Percentiles rank a stretch among this genome's conserved stretches.
These are phyloP conservation scores for Polypterus senegalus DNA, from an alignment of 2,113 vertebrate genomes.

Conservation along the genomic window DNA sequence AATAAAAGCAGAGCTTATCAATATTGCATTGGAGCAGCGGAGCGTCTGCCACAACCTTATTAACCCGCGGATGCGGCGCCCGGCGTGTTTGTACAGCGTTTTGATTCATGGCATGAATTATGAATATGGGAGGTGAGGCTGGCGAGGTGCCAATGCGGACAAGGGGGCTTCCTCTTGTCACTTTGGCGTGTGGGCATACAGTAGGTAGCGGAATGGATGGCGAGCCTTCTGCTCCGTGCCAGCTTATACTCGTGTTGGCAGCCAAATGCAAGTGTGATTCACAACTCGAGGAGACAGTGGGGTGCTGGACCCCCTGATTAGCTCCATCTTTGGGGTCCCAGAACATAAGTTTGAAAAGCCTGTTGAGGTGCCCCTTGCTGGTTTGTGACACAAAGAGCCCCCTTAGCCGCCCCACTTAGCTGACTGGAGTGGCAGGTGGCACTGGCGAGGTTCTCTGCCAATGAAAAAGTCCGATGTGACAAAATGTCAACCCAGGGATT, in stretches of 20 bases:
- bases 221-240: conserved; percentile 15
- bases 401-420: too few species aligned
- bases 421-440: too few species aligned
- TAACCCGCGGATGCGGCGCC: conserved; percentile 1
- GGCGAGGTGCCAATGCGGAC: neutral
- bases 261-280: neutral
- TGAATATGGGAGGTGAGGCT: neutral
- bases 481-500: too few species aligned
- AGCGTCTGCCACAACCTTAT: conserved; percentile 5
- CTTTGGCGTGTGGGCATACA: neutral
- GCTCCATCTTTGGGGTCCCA: too few species aligned
- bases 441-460: too few species aligned
- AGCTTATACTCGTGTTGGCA: neutral
- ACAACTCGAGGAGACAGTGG: too few species aligned
- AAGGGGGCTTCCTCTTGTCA: neutral
- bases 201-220: neutral
- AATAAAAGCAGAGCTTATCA: conserved; percentile 1
- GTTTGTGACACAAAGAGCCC: too few species aligned
- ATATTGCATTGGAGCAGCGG: neutral
- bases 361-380: too few species aligned
- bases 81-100: conserved; percentile 1
- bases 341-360: too few species aligned
- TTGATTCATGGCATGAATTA: conserved; percentile 1
- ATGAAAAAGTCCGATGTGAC: too few species aligned
- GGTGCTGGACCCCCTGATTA: too few species aligned